Conservation (phyloP, 2,797 vertebrate genomes). For the Oreonectes daqikongensis region DNA sequence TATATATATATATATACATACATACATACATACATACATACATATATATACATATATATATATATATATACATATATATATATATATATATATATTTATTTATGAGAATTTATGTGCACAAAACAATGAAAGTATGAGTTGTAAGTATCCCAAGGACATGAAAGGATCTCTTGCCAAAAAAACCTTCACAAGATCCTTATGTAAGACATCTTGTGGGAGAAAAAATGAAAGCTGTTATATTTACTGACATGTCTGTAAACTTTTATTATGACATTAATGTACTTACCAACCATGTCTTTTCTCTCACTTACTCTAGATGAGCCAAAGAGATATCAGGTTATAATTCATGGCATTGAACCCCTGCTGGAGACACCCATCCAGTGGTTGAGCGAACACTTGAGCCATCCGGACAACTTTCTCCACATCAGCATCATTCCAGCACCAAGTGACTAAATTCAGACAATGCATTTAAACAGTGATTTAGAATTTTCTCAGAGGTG, state of each 20-base stretch:
- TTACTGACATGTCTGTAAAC: not conserved
- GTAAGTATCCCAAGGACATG: too few relatives aligned
- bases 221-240: not conserved
- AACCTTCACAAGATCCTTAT: too few relatives aligned
- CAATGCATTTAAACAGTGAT: not conserved
- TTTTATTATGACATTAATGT: not conserved
- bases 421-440: constrained; percentile 90
- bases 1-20: too few relatives aligned
- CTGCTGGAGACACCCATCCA: constrained; percentile 95
- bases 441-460: constrained; percentile 82
- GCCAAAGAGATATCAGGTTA: constrained; percentile 88
- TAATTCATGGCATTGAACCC: constrained; percentile 97
- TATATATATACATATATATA: too few relatives aligned
- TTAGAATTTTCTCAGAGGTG: not conserved
- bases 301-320: constrained; percentile 77
- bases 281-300: constrained; percentile 53
- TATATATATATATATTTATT: too few relatives aligned
- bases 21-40: too few relatives aligned
- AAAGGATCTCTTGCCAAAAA: too few relatives aligned
- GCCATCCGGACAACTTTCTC: constrained; percentile 98
- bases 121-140: too few relatives aligned
- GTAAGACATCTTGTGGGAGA: too few relatives aligned
- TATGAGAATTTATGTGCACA: too few relatives aligned
- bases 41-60: too few relatives aligned
- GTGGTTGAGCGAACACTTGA: constrained; percentile 98